Percentiles rank a stretch among this genome's conserved stretches.
Evolutionary conservation across 2,113 vertebrate genomes (phyloP).

Genomic region (Prunella himalayana): DNA sequence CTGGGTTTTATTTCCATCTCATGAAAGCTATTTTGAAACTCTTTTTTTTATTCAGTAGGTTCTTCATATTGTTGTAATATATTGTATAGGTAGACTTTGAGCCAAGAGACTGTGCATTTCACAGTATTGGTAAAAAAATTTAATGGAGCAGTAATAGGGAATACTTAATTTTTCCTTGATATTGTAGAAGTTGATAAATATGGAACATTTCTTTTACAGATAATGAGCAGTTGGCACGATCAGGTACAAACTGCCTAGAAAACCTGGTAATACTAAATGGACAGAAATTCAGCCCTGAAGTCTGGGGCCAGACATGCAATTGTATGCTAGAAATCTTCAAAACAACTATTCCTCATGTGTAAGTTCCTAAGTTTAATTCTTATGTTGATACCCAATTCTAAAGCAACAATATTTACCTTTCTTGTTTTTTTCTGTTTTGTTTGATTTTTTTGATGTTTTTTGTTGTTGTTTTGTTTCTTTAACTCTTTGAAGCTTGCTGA

Average conservation of each 20-base stretch:
- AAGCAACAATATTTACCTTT: not conserved
- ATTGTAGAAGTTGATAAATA: not conserved
- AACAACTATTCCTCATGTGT: constrained; percentile 88
- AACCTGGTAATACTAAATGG: constrained; percentile 96
- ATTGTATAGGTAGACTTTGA: not conserved
- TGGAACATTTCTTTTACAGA: constrained; percentile 71
- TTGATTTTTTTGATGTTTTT: not conserved
- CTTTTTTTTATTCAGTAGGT: not conserved
- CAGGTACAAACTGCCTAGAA: constrained; percentile 95
- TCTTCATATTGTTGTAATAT: not conserved
- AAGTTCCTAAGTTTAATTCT: constrained; percentile 46
- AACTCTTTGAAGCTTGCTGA: constrained; percentile 81
- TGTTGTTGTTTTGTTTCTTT: not conserved
- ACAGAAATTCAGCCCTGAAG: constrained; percentile 92
- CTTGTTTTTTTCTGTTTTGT: not conserved
- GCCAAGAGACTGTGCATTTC: not conserved
- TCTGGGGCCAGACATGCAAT: constrained; percentile 91
- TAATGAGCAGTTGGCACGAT: constrained; percentile 96
- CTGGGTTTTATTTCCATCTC: not conserved
- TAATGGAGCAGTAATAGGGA: not conserved
- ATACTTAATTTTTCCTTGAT: not conserved
- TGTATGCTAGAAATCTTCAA: constrained; percentile 98
- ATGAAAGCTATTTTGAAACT: not conserved
- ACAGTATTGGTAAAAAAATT: not conserved
- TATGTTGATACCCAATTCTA: not conserved